phyloP scores from a whole-genome alignment of 2,113 vertebrate species.

The Hystrix brachyura region DNA sequence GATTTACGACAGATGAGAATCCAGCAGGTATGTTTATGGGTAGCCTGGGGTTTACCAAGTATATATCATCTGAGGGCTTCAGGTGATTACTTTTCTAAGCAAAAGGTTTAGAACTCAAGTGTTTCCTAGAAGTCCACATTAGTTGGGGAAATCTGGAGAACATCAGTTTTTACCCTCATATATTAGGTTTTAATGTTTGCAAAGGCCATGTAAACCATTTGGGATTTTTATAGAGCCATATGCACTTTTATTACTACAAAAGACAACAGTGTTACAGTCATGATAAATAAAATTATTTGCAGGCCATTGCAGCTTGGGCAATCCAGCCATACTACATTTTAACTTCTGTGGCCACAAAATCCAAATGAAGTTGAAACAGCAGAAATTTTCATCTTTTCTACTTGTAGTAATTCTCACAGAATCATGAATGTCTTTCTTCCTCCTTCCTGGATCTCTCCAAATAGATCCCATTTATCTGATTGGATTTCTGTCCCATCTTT shows the following conservation, averaged over 20 bases:
- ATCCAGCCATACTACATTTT: slow-evolving; percentile 61
- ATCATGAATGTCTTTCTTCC: slow-evolving; percentile 80
- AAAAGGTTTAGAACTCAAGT: slow-evolving; percentile 11
- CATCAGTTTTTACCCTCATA: slow-evolving; percentile 77
- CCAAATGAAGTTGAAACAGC: slow-evolving; percentile 72
- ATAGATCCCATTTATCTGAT: slow-evolving; percentile 90
- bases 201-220: slow-evolving; percentile 72
- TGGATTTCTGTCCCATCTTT: slow-evolving; percentile 91
- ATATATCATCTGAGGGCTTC: background rate
- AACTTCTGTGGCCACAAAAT: slow-evolving; percentile 75
- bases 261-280: slow-evolving; percentile 75
- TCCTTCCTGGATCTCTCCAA: slow-evolving; percentile 88
- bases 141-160: slow-evolving; percentile 69
- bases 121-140: slow-evolving; percentile 43
- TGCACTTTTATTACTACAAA: slow-evolving; percentile 76
- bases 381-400: slow-evolving; percentile 78
- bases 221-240: slow-evolving; percentile 75
- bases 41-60: slow-evolving; percentile 45
- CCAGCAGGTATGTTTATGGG: slow-evolving; percentile 36
- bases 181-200: slow-evolving; percentile 71
- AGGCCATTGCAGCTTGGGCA: slow-evolving; percentile 60
- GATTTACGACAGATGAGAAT: slow-evolving; percentile 40
- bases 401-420: slow-evolving; percentile 77
- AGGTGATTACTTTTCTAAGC: slow-evolving; percentile 48
- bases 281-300: slow-evolving; percentile 80